Base-by-base conservation (phyloP, 2,888 invertebrate genomes). In the Ecliptopera silaceata region DNA sequence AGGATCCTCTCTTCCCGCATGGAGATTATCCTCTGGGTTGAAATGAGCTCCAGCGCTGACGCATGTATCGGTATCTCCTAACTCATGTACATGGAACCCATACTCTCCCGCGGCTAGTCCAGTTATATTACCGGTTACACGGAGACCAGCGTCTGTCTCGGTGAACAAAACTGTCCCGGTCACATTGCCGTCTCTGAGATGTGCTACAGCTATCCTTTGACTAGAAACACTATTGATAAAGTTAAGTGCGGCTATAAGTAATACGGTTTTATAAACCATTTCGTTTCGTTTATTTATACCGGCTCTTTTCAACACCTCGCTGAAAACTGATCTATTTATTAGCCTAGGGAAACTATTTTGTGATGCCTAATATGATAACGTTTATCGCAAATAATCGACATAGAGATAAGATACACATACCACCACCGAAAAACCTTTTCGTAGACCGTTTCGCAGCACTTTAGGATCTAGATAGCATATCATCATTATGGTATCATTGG, bases 71-170 rank as follows among this genome's bases (percentile, higher is more conserved):
- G 82, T 83, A 69, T 93, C 92, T 4, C 93, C 93, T 31, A 92
- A 84, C 66, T 92, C 92, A 70, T 95, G 94, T 8, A 95, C 81
- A 63, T 94, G 94, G 73, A 95, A 93, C n/a, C 94, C 94, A 64
- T 94, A 88, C 3, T 82, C 78, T 6, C 93, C 93, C 5, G 82
- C 81, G 0, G 74, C 73, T 13, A 94, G 82, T 1, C 94, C 94
- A 0, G 68, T 71, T 38, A 94, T 78, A 4, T 51, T 72, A n/a
- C 94, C 94, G 5, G 74, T 78, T 1, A 94, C 84, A 0, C 53
- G 79, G 0, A 94, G 79, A 0, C 92, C 92, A 0, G 78, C 75
- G 1, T 82, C 79, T 0, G 80, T 77, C 66, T 94, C 93, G 1
- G 80, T 82, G 63, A 94, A 92, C 12, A 56, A 32, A 41, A 89